These are phyloP conservation scores for Temnothorax nylanderi DNA, from an alignment of 1,140 invertebrate genomes.

Conservation along the genomic window DNA sequence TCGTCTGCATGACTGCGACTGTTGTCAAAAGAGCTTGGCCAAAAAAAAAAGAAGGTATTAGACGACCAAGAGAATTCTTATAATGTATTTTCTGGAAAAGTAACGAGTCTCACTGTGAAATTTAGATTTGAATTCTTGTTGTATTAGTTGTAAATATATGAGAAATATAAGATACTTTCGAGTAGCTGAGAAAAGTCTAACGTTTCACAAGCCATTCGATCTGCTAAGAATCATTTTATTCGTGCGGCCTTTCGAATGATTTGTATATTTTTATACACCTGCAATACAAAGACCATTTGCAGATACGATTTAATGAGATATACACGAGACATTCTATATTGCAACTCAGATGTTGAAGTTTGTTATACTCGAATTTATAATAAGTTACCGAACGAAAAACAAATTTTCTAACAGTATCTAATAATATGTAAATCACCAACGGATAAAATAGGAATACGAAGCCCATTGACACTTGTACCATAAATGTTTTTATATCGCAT, in stretches of 20 bases:
- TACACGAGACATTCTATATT: slow-evolving; percentile 51
- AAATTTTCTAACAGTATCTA: slow-evolving; percentile 61
- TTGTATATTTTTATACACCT: slow-evolving; percentile 68
- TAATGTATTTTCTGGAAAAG: slow-evolving; percentile 55
- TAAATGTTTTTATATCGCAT: slow-evolving; percentile 65
- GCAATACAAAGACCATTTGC: slow-evolving; percentile 41
- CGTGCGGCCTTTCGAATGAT: slow-evolving; percentile 64
- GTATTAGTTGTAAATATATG: slow-evolving; percentile 65
- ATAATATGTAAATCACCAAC: slow-evolving; percentile 44
- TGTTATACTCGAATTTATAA: slow-evolving; percentile 59
- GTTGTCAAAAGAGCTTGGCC: slow-evolving; percentile 62
- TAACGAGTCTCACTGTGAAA: slow-evolving; percentile 54
- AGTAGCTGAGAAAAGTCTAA: slow-evolving; percentile 60
- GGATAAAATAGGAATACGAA: slow-evolving; percentile 48
- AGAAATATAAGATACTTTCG: slow-evolving; percentile 57
- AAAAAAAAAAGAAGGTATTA: slow-evolving; percentile 56
- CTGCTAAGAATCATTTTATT: slow-evolving; percentile 64
- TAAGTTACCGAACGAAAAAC: slow-evolving; percentile 56
- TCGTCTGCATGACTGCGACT: slow-evolving; percentile 56
- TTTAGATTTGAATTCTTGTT: slow-evolving; percentile 64
- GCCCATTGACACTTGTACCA: slow-evolving; percentile 39
- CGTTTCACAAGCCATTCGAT: slow-evolving; percentile 63
- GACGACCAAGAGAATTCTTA: slow-evolving; percentile 61
- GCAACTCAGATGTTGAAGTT: slow-evolving; percentile 58
- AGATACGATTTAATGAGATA: slow-evolving; percentile 47